Percentiles rank a stretch among this genome's conserved stretches.
Conservation (phyloP, 2,113 vertebrate species). For the Columba livia region DNA sequence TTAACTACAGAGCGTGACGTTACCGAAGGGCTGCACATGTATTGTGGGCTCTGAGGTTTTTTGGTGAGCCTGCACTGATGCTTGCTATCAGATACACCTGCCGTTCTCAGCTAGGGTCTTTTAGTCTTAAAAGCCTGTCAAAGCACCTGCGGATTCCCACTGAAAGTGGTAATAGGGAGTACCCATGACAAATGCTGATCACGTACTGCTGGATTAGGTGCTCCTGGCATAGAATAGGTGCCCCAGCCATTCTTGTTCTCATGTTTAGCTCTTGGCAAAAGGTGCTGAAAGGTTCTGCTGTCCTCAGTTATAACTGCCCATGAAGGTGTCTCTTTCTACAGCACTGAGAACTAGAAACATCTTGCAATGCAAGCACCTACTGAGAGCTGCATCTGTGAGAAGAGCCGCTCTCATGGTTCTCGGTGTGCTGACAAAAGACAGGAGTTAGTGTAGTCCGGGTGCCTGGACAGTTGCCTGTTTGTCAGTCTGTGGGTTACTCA, state of each 20-base stretch:
- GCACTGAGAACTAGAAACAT: not conserved
- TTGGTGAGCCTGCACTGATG: not conserved
- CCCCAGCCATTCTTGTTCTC: not conserved
- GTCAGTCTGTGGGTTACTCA: not conserved
- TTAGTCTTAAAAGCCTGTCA: not conserved
- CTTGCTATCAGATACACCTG: not conserved
- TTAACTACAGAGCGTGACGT: not conserved
- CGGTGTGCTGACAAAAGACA: not conserved
- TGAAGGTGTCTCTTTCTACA: not conserved
- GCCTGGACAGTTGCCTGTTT: not conserved
- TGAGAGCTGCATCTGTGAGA: not conserved
- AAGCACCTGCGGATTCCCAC: not conserved
- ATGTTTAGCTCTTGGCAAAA: not conserved
- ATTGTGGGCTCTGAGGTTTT: accelerated
- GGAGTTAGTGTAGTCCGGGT: not conserved
- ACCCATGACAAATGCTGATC: not conserved
- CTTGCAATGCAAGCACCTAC: not conserved
- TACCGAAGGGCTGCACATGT: not conserved
- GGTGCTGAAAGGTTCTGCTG: not conserved
- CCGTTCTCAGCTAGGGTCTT: not conserved
- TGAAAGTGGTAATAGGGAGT: not conserved
- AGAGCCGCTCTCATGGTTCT: not conserved
- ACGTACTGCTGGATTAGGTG: not conserved
- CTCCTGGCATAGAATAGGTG: not conserved
- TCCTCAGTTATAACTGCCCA: not conserved